A percentile compares a stretch with the other conserved stretches of the same genome.
Conservation (phyloP, 2,797 vertebrate genomes). For the Adelosebastes latens region DNA sequence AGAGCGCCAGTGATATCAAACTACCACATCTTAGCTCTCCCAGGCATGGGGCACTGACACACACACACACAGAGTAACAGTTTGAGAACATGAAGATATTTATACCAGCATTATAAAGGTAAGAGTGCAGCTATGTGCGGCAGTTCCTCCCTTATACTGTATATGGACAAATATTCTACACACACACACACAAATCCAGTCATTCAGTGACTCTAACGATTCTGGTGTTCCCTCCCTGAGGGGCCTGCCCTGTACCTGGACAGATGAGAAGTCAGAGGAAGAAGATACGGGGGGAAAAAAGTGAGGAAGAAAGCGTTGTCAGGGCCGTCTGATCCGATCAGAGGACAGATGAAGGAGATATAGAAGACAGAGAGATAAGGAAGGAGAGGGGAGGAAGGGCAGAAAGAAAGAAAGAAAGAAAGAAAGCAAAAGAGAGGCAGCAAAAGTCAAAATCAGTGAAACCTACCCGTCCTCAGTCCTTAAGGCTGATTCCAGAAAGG, state of each 20-base stretch:
- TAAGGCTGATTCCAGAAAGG: constrained; percentile 5
- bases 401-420: background rate
- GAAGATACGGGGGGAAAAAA: constrained; percentile 18
- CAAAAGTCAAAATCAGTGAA: background rate
- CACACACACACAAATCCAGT: background rate
- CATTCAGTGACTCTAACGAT: constrained; percentile 15
- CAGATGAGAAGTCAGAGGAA: constrained; percentile 51
- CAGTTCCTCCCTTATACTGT: background rate
- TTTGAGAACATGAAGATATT: background rate
- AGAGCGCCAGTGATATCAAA: constrained; percentile 65
- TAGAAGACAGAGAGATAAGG: background rate
- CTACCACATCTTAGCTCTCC: constrained; percentile 53
- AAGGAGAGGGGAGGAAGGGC: background rate
- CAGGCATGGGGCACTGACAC: background rate
- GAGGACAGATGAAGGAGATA: constrained; percentile 29
- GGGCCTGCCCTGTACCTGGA: constrained; percentile 35
- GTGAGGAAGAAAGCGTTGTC: constrained; percentile 29
- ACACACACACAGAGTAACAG: background rate
- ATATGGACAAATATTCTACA: constrained; percentile 6
- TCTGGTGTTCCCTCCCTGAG: constrained; percentile 30
- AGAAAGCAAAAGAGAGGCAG: background rate
- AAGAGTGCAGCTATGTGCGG: background rate
- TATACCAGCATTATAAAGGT: background rate
- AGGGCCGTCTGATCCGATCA: constrained; percentile 22
- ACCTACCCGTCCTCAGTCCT: background rate